Conservation (phyloP, 2,797 vertebrate genomes). For the Sebastes oblongus region DNA sequence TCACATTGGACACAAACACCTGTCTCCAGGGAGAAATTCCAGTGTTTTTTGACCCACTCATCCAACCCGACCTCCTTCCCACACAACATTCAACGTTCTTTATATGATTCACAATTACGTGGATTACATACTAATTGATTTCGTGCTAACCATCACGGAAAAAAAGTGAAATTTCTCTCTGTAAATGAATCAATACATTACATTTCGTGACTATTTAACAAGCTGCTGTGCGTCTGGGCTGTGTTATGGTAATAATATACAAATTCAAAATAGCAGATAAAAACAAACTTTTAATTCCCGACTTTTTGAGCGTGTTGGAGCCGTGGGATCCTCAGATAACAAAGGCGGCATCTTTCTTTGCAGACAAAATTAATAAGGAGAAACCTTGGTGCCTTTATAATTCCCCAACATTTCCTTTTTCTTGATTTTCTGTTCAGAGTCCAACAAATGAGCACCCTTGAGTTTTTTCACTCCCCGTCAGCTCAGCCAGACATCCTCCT, state of each 20-base stretch:
- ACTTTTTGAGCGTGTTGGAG: not conserved
- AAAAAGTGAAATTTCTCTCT: rapidly evolving
- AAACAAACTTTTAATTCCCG: too few species aligned
- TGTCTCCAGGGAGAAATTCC: rapidly evolving
- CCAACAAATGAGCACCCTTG: constrained; percentile 46
- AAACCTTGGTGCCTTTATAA: not conserved
- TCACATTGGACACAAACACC: too few species aligned
- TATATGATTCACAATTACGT: too few species aligned
- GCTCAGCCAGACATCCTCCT: constrained; percentile 31
- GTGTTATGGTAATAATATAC: too few species aligned
- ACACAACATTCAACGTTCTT: too few species aligned
- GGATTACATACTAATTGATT: too few species aligned
- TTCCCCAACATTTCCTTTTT: not conserved
- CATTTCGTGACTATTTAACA: too few species aligned
- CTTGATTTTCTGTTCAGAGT: not conserved
- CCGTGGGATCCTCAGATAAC: not conserved
- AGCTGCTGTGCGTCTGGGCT: too few species aligned
- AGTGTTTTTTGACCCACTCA: too few species aligned
- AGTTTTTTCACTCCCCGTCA: constrained; percentile 38
- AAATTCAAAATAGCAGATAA: too few species aligned
- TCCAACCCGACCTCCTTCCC: too few species aligned
- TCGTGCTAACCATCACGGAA: too few species aligned
- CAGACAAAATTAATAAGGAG: not conserved
- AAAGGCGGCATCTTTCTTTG: not conserved
- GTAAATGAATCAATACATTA: rapidly evolving